Evolutionary conservation across 2,113 vertebrate species (phyloP).

Genomic region (Upupa epops): DNA sequence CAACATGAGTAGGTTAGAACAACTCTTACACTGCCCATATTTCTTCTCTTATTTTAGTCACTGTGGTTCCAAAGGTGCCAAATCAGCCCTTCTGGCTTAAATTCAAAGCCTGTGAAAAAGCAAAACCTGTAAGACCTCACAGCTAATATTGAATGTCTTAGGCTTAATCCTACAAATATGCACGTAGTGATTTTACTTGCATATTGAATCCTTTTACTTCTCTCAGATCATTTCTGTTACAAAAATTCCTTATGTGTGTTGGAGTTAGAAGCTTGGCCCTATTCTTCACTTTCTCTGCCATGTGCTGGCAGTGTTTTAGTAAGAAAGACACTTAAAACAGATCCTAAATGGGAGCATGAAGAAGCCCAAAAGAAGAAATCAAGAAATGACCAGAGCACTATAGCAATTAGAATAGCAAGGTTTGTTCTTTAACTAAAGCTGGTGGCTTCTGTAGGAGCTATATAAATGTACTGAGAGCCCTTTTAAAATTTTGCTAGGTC

Average conservation of each 20-base stretch:
- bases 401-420: slow-evolving; percentile 37
- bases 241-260: neutral
- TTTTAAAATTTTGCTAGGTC: slow-evolving; percentile 51
- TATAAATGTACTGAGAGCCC: slow-evolving; percentile 52
- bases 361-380: slow-evolving; percentile 35
- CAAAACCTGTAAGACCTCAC: neutral
- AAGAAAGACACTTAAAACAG: slow-evolving; percentile 1
- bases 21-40: neutral
- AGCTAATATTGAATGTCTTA: neutral
- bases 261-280: neutral
- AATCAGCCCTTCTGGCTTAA: neutral
- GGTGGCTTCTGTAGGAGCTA: slow-evolving; percentile 50
- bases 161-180: neutral
- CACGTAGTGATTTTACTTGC: slow-evolving; percentile 1
- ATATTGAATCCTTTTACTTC: neutral
- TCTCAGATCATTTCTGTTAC: neutral
- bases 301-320: slow-evolving; percentile 39
- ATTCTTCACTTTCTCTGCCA: slow-evolving; percentile 21
- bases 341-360: neutral
- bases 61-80: neutral
- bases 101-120: neutral
- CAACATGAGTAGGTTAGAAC: neutral
- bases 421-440: slow-evolving; percentile 51
- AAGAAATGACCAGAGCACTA: slow-evolving; percentile 28
- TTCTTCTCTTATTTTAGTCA: neutral